These are phyloP conservation scores for Sipunculus nudus DNA, from an alignment of 2,888 invertebrate species.

Conservation along the genomic window DNA sequence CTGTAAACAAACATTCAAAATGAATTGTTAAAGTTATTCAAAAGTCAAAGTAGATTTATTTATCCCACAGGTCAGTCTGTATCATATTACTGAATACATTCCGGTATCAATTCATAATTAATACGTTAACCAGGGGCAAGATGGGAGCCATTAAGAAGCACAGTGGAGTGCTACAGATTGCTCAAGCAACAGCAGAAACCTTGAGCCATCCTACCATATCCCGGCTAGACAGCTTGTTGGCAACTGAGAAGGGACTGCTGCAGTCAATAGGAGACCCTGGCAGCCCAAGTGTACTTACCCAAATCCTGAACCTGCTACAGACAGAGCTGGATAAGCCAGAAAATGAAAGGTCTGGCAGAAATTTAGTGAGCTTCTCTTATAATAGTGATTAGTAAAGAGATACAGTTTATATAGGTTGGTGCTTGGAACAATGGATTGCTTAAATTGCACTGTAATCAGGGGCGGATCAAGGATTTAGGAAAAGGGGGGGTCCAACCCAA, in stretches of 20 bases:
- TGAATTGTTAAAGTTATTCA: too few species aligned
- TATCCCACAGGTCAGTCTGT: too few species aligned
- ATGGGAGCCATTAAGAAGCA: slow-evolving; percentile 47
- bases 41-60: too few species aligned
- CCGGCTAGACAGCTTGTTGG: slow-evolving; percentile 72
- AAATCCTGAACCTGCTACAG: slow-evolving; percentile 36
- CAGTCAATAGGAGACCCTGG: slow-evolving; percentile 71
- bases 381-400: too few species aligned
- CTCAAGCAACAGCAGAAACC: slow-evolving; percentile 71
- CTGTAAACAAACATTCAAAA: too few species aligned
- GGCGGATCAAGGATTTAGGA: too few species aligned
- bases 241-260: slow-evolving; percentile 73
- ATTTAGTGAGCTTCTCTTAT: not conserved
- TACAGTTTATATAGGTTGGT: too few species aligned
- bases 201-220: slow-evolving; percentile 71
- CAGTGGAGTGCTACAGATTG: slow-evolving; percentile 64
- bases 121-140: slow-evolving; percentile 54
- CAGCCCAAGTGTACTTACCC: slow-evolving; percentile 53
- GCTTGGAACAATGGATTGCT: too few species aligned
- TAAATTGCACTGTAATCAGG: too few species aligned
- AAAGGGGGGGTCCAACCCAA: too few species aligned
- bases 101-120: too few species aligned
- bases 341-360: slow-evolving; percentile 12
- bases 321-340: slow-evolving; percentile 25
- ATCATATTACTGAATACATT: too few species aligned